phyloP scores from a whole-genome alignment of 2,113 vertebrate genomes.

The Pygoscelis adeliae region DNA sequence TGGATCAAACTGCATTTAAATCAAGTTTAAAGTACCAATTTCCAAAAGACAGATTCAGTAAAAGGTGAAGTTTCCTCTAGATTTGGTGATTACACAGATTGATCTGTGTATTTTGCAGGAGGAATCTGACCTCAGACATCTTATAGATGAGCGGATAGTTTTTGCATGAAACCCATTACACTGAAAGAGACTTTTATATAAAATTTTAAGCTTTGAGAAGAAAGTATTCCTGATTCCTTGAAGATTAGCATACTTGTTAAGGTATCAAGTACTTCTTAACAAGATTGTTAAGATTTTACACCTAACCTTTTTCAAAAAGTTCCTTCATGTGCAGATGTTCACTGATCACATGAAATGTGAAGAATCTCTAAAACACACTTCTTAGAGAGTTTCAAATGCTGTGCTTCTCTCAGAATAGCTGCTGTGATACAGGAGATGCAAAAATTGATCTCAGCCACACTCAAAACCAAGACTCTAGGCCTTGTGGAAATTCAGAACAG shows the following conservation, averaged over 20 bases:
- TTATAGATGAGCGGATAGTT: neutral
- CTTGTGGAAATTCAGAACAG: neutral
- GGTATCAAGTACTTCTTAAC: neutral
- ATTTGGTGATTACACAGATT: neutral
- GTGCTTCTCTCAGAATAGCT: neutral
- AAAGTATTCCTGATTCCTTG: neutral
- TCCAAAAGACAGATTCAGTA: neutral
- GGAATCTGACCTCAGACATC: neutral
- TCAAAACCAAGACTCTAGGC: neutral
- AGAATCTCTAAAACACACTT: neutral
- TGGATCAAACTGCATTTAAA: neutral
- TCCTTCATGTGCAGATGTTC: neutral
- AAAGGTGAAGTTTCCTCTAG: neutral
- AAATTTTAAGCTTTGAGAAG: neutral
- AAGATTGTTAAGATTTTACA: neutral
- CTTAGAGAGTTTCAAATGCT: neutral
- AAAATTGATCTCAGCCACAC: neutral
- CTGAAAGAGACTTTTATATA: neutral
- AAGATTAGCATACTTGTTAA: neutral
- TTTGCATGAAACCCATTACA: neutral
- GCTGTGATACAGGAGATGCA: neutral
- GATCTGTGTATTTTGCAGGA: neutral
- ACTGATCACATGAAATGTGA: neutral
- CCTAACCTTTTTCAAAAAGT: neutral
- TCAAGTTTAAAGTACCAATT: neutral